These are phyloP conservation scores for Brachypterus glaber DNA, from an alignment of 2,888 invertebrate species.

Conservation along the genomic window DNA sequence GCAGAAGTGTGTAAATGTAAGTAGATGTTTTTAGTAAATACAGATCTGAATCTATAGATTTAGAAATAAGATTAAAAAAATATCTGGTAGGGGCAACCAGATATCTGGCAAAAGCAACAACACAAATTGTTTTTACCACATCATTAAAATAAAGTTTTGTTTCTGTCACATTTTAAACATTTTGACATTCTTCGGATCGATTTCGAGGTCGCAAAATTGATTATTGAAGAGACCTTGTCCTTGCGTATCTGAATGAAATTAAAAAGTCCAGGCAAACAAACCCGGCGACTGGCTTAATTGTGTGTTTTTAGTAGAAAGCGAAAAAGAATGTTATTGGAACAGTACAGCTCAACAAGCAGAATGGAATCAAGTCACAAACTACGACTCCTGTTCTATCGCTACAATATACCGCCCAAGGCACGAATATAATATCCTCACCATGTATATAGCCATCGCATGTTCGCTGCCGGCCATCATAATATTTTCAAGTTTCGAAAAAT, in stretches of 20 bases:
- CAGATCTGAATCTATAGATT: background rate
- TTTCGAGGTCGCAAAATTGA: background rate
- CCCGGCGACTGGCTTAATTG: too few relatives aligned
- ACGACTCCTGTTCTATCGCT: conserved; percentile 48
- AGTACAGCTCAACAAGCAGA: conserved; percentile 29
- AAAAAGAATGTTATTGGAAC: conserved; percentile 46
- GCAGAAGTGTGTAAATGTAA: conserved; percentile 47
- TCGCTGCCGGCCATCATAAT: conserved; percentile 51
- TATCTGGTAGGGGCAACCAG: too few relatives aligned
- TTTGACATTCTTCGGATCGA: conserved; percentile 2
- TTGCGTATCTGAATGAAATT: too few relatives aligned
- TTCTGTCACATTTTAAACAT: conserved; percentile 3
- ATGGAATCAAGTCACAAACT: conserved; percentile 53
- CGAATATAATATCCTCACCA: conserved; percentile 45
- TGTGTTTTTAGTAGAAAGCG: conserved; percentile 46
- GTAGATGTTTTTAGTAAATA: conserved; percentile 3
- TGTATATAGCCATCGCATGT: conserved; percentile 44
- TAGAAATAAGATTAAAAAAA: too few relatives aligned
- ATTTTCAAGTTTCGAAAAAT: conserved; percentile 46
- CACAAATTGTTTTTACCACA: too few relatives aligned
- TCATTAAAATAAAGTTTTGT: conserved; percentile 2
- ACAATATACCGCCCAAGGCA: conserved; percentile 45
- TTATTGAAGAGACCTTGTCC: too few relatives aligned
- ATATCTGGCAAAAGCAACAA: too few relatives aligned
- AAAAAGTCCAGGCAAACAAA: too few relatives aligned